These are phyloP conservation scores for Oreochromis niloticus DNA, from an alignment of 2,113 vertebrate species.

Conservation along the genomic window DNA sequence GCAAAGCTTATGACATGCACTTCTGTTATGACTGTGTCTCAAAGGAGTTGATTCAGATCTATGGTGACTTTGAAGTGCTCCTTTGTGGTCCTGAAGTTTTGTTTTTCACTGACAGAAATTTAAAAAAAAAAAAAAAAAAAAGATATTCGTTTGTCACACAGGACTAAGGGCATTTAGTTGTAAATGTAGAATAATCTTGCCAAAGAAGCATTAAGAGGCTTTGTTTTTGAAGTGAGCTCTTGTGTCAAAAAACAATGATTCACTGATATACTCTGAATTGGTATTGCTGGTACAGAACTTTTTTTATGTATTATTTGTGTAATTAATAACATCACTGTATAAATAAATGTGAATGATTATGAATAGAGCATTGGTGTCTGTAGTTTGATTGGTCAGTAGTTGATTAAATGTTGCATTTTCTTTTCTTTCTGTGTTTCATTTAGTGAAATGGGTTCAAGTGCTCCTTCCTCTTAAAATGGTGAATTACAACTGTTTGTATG, in stretches of 20 bases:
- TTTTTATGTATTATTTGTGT: not conserved
- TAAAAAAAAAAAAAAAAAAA: not conserved
- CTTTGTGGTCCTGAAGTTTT: not conserved
- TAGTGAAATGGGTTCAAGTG: not conserved
- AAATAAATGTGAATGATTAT: not conserved
- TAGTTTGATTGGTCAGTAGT: not conserved
- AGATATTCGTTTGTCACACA: not conserved
- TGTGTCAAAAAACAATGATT: not conserved
- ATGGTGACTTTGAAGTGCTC: not conserved
- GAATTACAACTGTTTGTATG: not conserved
- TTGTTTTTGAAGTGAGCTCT: not conserved
- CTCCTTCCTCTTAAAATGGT: not conserved
- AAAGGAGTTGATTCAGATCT: not conserved
- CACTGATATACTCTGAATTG: not conserved
- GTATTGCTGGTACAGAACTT: not conserved
- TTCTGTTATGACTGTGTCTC: not conserved
- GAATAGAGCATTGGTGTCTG: not conserved
- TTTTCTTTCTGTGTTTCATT: not conserved
- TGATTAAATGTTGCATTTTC: not conserved
- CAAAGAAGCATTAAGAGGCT: not conserved
- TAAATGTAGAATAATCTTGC: not conserved
- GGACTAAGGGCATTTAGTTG: not conserved
- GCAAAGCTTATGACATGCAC: not conserved
- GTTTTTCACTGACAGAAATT: not conserved
- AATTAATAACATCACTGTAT: not conserved